Percentiles rank a stretch among this genome's conserved stretches.
Evolutionary conservation across 2,888 invertebrate genomes (phyloP).

Genomic region (Andrena marginata): DNA sequence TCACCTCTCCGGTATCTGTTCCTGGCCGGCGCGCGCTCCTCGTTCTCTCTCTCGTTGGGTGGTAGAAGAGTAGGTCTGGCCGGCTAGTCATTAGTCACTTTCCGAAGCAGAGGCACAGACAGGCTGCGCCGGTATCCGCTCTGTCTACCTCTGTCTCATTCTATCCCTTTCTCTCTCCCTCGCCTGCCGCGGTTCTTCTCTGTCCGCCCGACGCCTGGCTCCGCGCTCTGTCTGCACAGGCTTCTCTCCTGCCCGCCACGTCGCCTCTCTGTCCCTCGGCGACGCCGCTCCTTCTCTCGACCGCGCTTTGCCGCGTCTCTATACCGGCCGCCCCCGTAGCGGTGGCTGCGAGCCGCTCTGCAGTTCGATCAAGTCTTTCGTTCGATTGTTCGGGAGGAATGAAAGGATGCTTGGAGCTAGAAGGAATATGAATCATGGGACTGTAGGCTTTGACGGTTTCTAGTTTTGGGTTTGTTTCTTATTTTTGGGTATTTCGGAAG

Average conservation of each 20-base stretch:
- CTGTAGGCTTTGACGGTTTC: no score
- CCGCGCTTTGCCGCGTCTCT: slow-evolving; percentile 70
- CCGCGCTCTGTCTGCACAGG: slow-evolving; percentile 7
- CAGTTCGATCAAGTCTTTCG: no score
- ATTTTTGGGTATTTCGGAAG: no score
- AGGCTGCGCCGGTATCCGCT: slow-evolving; percentile 80
- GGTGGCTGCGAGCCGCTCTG: slow-evolving; percentile 35
- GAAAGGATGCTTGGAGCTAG: no score
- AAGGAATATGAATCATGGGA: no score
- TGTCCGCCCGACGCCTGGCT: slow-evolving; percentile 21
- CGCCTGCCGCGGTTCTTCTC: slow-evolving; percentile 45
- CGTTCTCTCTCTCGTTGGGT: slow-evolving; percentile 78
- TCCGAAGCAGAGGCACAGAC: slow-evolving; percentile 85
- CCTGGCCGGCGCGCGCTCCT: slow-evolving; percentile 45
- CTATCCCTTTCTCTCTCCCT: slow-evolving; percentile 7
- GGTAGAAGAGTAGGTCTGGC: slow-evolving; percentile 80
- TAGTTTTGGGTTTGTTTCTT: no score
- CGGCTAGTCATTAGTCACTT: slow-evolving; percentile 85
- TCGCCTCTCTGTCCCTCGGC: slow-evolving; percentile 41
- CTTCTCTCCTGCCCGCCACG: slow-evolving; percentile 48
- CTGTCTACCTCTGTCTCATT: slow-evolving; percentile 48
- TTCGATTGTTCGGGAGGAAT: no score
- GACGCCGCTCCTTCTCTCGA: slow-evolving; percentile 49
- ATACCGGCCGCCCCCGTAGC: slow-evolving; percentile 68
- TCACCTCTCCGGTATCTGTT: slow-evolving; percentile 74